These are phyloP conservation scores for Oncorhynchus tshawytscha DNA, from an alignment of 2,113 vertebrate species.

Conservation along the genomic window DNA sequence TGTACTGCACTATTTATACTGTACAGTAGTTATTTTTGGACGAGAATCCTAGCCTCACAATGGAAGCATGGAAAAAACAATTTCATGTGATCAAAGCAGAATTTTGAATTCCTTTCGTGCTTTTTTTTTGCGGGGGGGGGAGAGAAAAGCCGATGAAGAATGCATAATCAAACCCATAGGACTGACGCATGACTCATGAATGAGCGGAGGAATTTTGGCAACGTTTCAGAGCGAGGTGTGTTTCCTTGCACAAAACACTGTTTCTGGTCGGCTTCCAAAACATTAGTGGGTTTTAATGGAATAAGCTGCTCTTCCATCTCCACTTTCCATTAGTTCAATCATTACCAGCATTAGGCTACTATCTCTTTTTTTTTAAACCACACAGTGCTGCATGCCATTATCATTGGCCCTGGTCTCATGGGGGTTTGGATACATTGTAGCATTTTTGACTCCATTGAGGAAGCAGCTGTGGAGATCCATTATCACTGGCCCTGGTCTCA, in stretches of 20 bases:
- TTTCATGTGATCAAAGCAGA: background rate
- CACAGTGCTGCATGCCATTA: slow-evolving; percentile 27
- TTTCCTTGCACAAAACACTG: background rate
- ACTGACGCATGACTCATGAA: slow-evolving; percentile 1
- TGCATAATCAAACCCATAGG: background rate
- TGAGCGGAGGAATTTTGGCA: background rate
- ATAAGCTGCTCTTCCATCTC: background rate
- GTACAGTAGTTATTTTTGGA: background rate
- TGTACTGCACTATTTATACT: slow-evolving; percentile 8
- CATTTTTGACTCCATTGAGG: slow-evolving; percentile 49
- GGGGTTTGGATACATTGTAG: slow-evolving; percentile 34
- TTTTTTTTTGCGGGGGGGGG: background rate
- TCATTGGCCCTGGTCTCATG: slow-evolving; percentile 13
- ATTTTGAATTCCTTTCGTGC: slow-evolving; percentile 3
- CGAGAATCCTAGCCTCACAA: background rate
- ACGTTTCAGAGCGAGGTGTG: background rate
- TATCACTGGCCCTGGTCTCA: background rate
- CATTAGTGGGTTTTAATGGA: slow-evolving; percentile 29
- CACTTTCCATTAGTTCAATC: slow-evolving; percentile 26
- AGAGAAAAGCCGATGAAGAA: background rate
- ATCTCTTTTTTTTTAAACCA: slow-evolving; percentile 18
- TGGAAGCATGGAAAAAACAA: background rate
- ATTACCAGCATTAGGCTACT: slow-evolving; percentile 16
- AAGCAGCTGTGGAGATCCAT: slow-evolving; percentile 27
- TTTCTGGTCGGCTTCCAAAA: slow-evolving; percentile 22